Conservation (phyloP, 2,888 invertebrate species). For the Metalampra italica region DNA sequence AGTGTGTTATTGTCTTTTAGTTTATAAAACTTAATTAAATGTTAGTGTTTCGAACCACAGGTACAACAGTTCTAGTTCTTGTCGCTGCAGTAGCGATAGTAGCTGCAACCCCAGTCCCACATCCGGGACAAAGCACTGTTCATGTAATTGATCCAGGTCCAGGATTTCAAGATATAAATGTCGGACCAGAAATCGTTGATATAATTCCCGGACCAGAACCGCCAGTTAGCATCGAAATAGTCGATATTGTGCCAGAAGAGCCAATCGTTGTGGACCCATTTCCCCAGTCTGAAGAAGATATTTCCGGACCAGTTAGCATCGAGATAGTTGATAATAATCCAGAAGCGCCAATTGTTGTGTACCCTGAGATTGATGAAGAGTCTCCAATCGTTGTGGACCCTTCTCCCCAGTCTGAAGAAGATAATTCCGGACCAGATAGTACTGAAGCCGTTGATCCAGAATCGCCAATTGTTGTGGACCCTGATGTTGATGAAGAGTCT, state of each 20-base stretch:
- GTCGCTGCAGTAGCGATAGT: background rate
- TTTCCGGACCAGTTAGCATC: too few species aligned
- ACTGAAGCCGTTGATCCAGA: too few species aligned
- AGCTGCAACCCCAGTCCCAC: background rate
- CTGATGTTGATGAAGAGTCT: constrained; percentile 30
- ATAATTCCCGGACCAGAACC: background rate
- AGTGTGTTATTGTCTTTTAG: too few species aligned
- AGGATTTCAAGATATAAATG: background rate
- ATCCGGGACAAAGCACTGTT: too few species aligned
- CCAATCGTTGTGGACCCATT: constrained; percentile 38
- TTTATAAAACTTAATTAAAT: too few species aligned
- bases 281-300: constrained; percentile 26
- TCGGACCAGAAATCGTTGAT: background rate
- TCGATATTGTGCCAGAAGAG: constrained; percentile 15
- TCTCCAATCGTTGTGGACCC: constrained; percentile 12
- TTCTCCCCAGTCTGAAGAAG: too few species aligned
- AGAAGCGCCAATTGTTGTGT: too few species aligned
- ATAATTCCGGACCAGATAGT: too few species aligned
- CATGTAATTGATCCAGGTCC: too few species aligned
- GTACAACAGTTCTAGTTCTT: background rate
- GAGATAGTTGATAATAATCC: too few species aligned
- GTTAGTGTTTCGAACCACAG: background rate
- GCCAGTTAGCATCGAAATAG: too few species aligned
- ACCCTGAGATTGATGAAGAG: constrained; percentile 8
- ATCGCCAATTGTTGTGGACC: constrained; percentile 37